Conservation (phyloP, 2,797 vertebrate species). For the Lithobates sylvaticus region DNA sequence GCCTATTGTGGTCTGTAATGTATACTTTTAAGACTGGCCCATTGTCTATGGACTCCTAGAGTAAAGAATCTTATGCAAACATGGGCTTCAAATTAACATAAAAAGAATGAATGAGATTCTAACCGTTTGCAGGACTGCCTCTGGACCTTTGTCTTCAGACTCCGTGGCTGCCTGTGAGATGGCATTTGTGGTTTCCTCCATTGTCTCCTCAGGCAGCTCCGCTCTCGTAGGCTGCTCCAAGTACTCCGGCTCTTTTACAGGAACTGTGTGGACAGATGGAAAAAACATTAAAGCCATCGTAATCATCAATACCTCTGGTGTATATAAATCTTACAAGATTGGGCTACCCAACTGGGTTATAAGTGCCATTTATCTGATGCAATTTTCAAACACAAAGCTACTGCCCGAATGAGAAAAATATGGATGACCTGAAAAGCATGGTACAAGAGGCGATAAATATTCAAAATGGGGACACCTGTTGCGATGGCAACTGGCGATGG, state of each 20-base stretch:
- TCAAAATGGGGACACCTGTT: too few species aligned
- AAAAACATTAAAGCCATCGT: background rate
- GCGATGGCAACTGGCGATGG: too few species aligned
- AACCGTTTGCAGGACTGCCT: conserved; percentile 89
- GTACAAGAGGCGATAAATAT: too few species aligned
- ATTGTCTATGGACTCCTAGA: background rate
- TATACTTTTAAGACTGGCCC: background rate
- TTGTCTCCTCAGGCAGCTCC: conserved; percentile 88
- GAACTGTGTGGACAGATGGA: conserved; percentile 74
- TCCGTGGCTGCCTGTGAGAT: conserved; percentile 89
- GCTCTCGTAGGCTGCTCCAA: conserved; percentile 94
- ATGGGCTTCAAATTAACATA: background rate
- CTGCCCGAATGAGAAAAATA: too few species aligned
- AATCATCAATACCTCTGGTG: too few species aligned
- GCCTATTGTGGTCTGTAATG: too few species aligned
- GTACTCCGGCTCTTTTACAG: conserved; percentile 91
- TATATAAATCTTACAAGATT: too few species aligned
- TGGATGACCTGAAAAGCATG: too few species aligned
- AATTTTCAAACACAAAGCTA: too few species aligned
- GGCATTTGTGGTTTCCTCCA: conserved; percentile 90
- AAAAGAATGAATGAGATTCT: conserved; percentile 67
- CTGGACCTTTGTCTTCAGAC: conserved; percentile 87
- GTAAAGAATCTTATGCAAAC: background rate
- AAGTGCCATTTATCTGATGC: too few species aligned
- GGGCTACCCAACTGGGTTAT: too few species aligned